Conservation (phyloP, 2,113 vertebrate species). For the Petrocephalus zakoni region DNA sequence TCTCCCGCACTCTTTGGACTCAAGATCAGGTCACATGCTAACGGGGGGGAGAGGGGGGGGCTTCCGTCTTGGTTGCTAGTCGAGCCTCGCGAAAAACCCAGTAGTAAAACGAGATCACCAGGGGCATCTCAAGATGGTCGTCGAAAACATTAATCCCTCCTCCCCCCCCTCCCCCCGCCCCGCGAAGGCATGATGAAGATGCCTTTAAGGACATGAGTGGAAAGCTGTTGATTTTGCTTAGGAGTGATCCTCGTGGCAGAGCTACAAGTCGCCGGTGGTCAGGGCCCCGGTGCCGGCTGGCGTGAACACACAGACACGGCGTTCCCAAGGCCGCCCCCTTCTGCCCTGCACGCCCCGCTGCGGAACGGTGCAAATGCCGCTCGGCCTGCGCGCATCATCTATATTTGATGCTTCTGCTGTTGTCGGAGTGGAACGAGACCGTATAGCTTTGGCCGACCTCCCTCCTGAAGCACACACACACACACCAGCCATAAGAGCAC, state of each 20-base stretch:
- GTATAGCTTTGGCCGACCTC: slow-evolving; percentile 28
- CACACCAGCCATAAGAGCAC: slow-evolving; percentile 1
- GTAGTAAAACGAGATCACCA: background rate
- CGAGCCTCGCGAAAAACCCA: background rate
- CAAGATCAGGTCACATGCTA: background rate
- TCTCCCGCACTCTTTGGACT: background rate
- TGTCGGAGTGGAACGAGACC: slow-evolving; percentile 28
- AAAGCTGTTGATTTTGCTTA: background rate
- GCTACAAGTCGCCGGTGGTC: background rate
- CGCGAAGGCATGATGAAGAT: background rate
- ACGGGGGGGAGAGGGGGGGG: background rate
- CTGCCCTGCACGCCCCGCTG: background rate
- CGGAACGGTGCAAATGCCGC: background rate
- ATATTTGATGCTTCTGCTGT: slow-evolving; percentile 45
- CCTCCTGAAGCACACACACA: background rate
- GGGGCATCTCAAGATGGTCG: background rate
- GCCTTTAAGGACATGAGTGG: background rate
- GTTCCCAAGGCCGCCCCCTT: background rate
- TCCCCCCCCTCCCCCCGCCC: background rate
- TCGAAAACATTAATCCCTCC: background rate
- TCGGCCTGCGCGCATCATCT: slow-evolving; percentile 34
- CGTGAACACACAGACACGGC: background rate
- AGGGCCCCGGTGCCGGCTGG: background rate
- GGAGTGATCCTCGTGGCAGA: background rate
- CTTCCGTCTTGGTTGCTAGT: background rate